These are phyloP conservation scores for Drosophila ohnishii DNA, from an alignment of 1,140 invertebrate genomes.

Conservation along the genomic window DNA sequence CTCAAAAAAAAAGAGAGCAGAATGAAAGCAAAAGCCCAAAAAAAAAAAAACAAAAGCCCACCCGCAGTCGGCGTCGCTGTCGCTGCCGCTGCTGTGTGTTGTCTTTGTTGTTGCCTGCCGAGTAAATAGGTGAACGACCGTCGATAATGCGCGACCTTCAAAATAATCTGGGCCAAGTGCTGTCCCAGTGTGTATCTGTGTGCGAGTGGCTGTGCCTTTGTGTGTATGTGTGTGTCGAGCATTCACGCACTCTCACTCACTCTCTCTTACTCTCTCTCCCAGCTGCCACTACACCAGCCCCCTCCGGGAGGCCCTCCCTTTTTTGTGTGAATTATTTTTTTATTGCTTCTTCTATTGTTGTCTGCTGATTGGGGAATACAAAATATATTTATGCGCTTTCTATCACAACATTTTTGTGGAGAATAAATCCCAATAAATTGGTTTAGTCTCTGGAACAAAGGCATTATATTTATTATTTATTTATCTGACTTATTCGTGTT, in stretches of 20 bases:
- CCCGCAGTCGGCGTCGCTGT: slow-evolving; percentile 28
- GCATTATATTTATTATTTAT: background rate
- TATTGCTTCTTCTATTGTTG: slow-evolving; percentile 33
- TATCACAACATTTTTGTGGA: background rate
- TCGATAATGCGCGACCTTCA: slow-evolving; percentile 81
- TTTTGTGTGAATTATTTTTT: slow-evolving; percentile 30
- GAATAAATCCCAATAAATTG: background rate
- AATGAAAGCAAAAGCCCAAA: slow-evolving; percentile 23
- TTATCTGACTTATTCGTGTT: background rate
- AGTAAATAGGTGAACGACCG: slow-evolving; percentile 83
- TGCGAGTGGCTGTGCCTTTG: slow-evolving; percentile 16
- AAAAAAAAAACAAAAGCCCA: slow-evolving; percentile 9
- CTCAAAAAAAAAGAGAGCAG: slow-evolving; percentile 28
- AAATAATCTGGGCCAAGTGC: slow-evolving; percentile 83
- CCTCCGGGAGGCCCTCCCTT: background rate
- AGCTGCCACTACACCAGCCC: background rate
- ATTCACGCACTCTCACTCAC: slow-evolving; percentile 39
- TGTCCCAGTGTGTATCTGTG: slow-evolving; percentile 61
- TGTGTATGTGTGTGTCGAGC: slow-evolving; percentile 23
- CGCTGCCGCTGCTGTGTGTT: slow-evolving; percentile 27
- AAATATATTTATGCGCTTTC: slow-evolving; percentile 43
- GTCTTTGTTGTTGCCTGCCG: slow-evolving; percentile 25
- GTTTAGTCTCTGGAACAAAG: background rate
- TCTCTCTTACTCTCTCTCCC: slow-evolving; percentile 3
- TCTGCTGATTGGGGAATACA: slow-evolving; percentile 52